Percentiles rank a stretch among this genome's conserved stretches.
phyloP scores from a whole-genome alignment of 2,888 invertebrate species.

The Synanthedon myopaeformis region DNA sequence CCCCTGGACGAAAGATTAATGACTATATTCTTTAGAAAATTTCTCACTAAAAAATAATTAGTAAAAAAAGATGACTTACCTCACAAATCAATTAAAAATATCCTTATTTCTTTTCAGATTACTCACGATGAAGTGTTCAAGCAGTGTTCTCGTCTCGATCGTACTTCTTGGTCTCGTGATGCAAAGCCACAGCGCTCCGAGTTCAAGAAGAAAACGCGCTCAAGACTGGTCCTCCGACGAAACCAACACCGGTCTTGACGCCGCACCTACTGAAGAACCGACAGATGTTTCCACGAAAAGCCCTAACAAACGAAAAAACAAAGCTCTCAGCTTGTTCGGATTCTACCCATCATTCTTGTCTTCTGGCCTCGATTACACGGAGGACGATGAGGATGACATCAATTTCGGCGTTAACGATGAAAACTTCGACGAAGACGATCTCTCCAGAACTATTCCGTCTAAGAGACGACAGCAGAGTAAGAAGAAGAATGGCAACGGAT shows the following conservation, averaged over 20 bases:
- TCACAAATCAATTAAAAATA: neutral
- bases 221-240: conserved; percentile 25
- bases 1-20: neutral
- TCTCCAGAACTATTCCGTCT: conserved; percentile 66
- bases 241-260: conserved; percentile 34
- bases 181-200: conserved; percentile 37
- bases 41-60: too few species aligned
- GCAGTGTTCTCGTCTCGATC: conserved; percentile 27
- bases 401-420: conserved; percentile 67
- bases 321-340: conserved; percentile 64
- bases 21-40: too few species aligned
- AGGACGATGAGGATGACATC: conserved; percentile 59
- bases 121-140: conserved; percentile 36
- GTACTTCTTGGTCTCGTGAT: conserved; percentile 33
- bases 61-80: neutral
- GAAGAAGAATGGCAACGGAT: conserved; percentile 55
- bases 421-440: conserved; percentile 52
- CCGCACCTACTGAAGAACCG: conserved; percentile 43
- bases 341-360: conserved; percentile 61
- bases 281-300: conserved; percentile 32
- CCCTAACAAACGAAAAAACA: conserved; percentile 50
- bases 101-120: conserved; percentile 33
- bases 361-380: conserved; percentile 54
- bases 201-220: conserved; percentile 42
- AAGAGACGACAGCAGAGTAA: conserved; percentile 55